Percentiles rank a stretch among this genome's conserved stretches.
Evolutionary conservation across 2,888 invertebrate genomes (phyloP).

Genomic region (Apantesis nais): DNA sequence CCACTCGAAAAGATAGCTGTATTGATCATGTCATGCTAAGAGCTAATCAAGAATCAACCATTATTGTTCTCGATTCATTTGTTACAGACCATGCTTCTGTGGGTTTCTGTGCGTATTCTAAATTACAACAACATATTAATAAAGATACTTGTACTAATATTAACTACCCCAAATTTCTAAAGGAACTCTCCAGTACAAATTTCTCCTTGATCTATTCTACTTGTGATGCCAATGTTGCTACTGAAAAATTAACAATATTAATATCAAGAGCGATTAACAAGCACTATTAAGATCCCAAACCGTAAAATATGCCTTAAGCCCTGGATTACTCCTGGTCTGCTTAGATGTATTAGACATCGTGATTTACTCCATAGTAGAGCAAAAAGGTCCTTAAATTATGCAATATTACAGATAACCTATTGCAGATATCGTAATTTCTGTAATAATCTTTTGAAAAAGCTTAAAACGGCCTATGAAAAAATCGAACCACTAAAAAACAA

Average conservation of each 20-base stretch:
- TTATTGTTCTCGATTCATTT: not conserved
- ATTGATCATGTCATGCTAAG: not conserved
- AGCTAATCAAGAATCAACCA: not conserved
- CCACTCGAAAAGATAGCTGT: not conserved
- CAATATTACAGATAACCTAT: not conserved
- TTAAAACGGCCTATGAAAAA: not conserved
- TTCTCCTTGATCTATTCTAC: not conserved
- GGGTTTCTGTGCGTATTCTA: not conserved
- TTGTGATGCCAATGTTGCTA: not conserved
- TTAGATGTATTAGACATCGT: not conserved
- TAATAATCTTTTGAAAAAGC: not conserved
- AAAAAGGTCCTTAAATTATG: not conserved
- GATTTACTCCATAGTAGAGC: not conserved
- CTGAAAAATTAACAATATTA: not conserved
- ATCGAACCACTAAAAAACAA: no score
- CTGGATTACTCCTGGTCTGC: not conserved
- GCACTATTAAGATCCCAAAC: not conserved
- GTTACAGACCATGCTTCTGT: not conserved
- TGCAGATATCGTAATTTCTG: not conserved
- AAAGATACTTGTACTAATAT: not conserved
- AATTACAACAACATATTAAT: not conserved
- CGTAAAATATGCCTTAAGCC: not conserved
- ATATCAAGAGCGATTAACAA: not conserved
- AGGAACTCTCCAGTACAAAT: no score
- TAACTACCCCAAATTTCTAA: not conserved